A percentile compares a stretch with the other conserved stretches of the same genome.
These are phyloP conservation scores for Ommatoiulus sabulosus DNA, from an alignment of 2,888 invertebrate species.

Conservation along the genomic window DNA sequence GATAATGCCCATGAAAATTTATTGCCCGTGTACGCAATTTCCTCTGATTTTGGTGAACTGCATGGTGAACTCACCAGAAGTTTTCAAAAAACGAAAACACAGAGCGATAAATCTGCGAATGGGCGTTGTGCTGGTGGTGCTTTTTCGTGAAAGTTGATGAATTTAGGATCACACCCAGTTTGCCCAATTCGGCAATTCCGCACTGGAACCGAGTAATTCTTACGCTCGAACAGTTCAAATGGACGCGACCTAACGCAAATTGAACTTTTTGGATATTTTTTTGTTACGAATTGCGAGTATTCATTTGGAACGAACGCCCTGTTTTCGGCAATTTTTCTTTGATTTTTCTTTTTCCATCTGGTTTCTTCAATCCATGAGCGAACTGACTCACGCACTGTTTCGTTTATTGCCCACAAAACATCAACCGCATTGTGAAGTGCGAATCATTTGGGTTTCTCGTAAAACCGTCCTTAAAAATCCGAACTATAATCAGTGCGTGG, in stretches of 20 bases:
- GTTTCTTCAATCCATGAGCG: too few relatives aligned
- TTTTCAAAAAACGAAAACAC: too few relatives aligned
- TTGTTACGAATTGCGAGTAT: neutral
- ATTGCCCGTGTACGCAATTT: neutral
- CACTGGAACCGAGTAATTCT: neutral
- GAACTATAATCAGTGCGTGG: neutral
- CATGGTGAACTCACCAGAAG: too few relatives aligned
- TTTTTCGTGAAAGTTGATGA: neutral
- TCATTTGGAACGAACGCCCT: too few relatives aligned
- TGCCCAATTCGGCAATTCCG: neutral
- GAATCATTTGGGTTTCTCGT: neutral
- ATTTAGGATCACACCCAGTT: neutral
- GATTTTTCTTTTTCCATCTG: too few relatives aligned
- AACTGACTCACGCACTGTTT: neutral
- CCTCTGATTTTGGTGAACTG: too few relatives aligned
- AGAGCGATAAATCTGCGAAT: too few relatives aligned
- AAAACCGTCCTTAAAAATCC: too few relatives aligned
- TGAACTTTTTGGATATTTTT: neutral
- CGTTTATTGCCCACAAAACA: neutral
- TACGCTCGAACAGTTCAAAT: neutral
- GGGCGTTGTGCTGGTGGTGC: neutral
- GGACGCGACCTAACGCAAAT: neutral
- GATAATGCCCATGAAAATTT: neutral
- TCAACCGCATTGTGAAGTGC: neutral
- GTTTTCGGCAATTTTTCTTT: too few relatives aligned